Evolutionary conservation across 2,888 invertebrate genomes (phyloP).

Genomic region (Philereme vetulata): DNA sequence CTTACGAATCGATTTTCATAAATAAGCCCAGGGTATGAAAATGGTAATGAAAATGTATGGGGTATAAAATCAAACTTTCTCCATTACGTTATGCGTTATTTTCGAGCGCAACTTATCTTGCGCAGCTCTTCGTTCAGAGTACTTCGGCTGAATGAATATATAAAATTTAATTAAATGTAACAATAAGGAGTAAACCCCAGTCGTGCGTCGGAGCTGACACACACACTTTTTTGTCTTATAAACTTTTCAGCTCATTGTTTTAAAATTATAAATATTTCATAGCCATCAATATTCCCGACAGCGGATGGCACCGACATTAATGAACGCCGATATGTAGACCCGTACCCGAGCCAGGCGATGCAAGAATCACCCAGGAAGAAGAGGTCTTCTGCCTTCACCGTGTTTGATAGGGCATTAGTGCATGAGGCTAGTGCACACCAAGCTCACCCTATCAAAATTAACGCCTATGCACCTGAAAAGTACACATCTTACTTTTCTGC

Average conservation of each 20-base stretch:
- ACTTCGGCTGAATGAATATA: too few species aligned
- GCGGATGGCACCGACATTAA: conserved; percentile 79
- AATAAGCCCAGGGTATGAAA: too few species aligned
- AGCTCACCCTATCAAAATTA: conserved; percentile 60
- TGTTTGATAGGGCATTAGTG: conserved; percentile 55
- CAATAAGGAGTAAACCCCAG: too few species aligned
- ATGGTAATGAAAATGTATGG: too few species aligned
- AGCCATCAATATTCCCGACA: conserved; percentile 77
- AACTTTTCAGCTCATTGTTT: neutral
- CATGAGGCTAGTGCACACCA: conserved; percentile 51
- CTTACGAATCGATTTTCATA: too few species aligned
- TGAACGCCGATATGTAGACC: conserved; percentile 73
- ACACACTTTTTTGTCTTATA: too few species aligned
- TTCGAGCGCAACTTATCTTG: too few species aligned
- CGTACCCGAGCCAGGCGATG: conserved; percentile 75
- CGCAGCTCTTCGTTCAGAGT: too few species aligned
- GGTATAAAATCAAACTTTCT: too few species aligned
- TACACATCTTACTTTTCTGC: conserved; percentile 73
- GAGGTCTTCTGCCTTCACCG: conserved; percentile 64
- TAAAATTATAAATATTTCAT: conserved; percentile 53
- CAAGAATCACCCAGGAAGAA: conserved; percentile 76
- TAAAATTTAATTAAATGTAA: too few species aligned
- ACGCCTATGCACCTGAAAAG: conserved; percentile 69
- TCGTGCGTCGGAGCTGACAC: too few species aligned
- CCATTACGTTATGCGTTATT: too few species aligned